Conservation (phyloP, 2,888 invertebrate species). For the Fabriciana adippe region DNA sequence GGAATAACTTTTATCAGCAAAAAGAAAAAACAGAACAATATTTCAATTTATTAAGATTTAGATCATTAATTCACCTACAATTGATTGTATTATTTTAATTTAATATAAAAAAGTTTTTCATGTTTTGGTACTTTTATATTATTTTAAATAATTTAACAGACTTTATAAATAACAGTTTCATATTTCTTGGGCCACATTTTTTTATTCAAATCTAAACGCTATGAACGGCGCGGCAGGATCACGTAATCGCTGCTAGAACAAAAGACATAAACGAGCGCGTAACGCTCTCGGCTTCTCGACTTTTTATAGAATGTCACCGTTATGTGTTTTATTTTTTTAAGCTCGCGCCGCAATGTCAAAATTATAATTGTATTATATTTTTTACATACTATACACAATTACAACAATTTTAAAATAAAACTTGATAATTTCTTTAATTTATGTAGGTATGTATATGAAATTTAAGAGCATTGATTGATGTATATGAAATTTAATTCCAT, state of each 20-base stretch:
- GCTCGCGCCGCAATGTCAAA: slow-evolving; percentile 19
- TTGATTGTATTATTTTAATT: no score
- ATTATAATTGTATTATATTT: slow-evolving; percentile 9
- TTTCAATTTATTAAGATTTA: no score
- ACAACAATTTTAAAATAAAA: not conserved
- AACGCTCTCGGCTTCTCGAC: slow-evolving; percentile 22
- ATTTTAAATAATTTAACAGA: not conserved
- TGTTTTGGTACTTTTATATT: no score
- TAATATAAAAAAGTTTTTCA: no score
- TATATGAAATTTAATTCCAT: no score
- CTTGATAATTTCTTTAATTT: no score
- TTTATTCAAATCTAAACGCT: slow-evolving; percentile 11
- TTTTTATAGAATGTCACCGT: slow-evolving; percentile 32
- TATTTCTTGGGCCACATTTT: not conserved
- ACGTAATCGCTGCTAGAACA: slow-evolving; percentile 26
- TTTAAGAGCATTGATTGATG: no score
- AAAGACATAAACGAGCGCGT: slow-evolving; percentile 35
- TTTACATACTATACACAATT: not conserved
- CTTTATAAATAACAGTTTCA: slow-evolving; percentile 4
- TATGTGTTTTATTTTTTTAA: slow-evolving; percentile 20
- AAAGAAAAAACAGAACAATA: no score
- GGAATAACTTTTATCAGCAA: no score
- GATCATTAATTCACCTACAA: no score
- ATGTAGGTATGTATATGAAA: no score
- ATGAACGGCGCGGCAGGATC: slow-evolving; percentile 15